Conservation (phyloP, 2,797 vertebrate species). For the Simalia tracyae region DNA sequence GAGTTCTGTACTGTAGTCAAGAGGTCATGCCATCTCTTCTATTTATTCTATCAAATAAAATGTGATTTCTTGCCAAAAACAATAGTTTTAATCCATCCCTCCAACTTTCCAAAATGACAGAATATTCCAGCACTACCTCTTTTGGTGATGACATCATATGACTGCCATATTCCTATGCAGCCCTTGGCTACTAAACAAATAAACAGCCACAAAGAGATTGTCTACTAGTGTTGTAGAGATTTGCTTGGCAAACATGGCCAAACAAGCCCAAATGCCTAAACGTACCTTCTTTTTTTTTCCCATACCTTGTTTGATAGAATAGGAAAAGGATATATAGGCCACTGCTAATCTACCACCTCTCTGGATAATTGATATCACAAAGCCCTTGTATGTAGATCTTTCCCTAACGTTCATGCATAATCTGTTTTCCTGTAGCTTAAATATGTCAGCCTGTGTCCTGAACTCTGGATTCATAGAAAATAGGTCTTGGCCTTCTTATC, state of each 20-base stretch:
- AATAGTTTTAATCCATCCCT: not conserved
- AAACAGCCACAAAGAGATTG: not conserved
- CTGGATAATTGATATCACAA: not conserved
- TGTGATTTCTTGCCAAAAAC: not conserved
- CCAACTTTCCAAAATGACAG: not conserved
- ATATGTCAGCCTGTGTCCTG: not conserved
- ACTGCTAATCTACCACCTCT: not conserved
- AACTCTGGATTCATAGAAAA: not conserved
- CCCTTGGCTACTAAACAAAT: not conserved
- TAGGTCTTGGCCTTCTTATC: not conserved
- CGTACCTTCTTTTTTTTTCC: fast-evolving
- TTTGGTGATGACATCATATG: not conserved
- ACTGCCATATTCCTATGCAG: not conserved
- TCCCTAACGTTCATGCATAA: not conserved
- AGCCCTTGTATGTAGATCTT: not conserved
- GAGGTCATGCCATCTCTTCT: not conserved
- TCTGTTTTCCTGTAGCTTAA: not conserved
- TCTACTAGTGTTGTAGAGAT: not conserved
- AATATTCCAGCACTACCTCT: not conserved
- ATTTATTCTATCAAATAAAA: not conserved
- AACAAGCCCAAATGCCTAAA: not conserved
- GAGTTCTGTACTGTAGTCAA: not conserved
- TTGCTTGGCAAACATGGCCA: not conserved
- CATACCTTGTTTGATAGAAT: not conserved
- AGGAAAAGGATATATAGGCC: not conserved